phyloP scores from a whole-genome alignment of 2,888 invertebrate species.

The Lepidonotus clava region DNA sequence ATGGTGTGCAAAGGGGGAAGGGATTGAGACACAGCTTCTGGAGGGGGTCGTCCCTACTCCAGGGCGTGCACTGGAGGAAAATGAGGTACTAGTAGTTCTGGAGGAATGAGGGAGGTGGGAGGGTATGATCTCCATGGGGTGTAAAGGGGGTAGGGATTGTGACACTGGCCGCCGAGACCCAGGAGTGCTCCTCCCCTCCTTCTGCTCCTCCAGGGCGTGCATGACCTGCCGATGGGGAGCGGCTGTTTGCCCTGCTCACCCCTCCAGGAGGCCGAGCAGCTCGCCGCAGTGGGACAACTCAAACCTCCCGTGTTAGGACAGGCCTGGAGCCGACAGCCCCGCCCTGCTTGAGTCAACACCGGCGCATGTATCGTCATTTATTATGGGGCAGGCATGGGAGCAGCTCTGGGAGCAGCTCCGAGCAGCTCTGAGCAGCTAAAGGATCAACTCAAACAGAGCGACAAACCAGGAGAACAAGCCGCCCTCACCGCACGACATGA shows the following conservation, averaged over 20 bases:
- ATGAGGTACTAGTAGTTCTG: no score
- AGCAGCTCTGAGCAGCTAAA: neutral
- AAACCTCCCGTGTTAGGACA: conserved; percentile 23
- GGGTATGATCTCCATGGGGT: no score
- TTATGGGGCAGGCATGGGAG: no score
- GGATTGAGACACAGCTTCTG: no score
- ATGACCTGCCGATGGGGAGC: conserved; percentile 27
- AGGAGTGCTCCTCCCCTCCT: no score
- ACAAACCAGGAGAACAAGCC: conserved; percentile 26
- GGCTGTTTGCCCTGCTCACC: conserved; percentile 26
- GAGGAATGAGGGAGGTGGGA: no score
- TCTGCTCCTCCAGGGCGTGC: no score
- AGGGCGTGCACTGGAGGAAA: no score
- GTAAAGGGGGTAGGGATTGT: no score
- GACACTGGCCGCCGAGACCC: no score
- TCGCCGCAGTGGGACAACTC: conserved; percentile 31
- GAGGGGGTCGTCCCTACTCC: no score
- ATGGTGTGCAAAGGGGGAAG: no score
- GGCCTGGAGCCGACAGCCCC: neutral
- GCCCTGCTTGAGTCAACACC: conserved; percentile 14
- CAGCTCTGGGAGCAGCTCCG: neutral
- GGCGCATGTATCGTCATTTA: conserved; percentile 47
- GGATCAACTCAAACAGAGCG: neutral
- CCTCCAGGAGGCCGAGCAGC: neutral
- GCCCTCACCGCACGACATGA: conserved; percentile 23